phyloP scores from a whole-genome alignment of 2,797 vertebrate genomes.

The Hoplostethus atlanticus region DNA sequence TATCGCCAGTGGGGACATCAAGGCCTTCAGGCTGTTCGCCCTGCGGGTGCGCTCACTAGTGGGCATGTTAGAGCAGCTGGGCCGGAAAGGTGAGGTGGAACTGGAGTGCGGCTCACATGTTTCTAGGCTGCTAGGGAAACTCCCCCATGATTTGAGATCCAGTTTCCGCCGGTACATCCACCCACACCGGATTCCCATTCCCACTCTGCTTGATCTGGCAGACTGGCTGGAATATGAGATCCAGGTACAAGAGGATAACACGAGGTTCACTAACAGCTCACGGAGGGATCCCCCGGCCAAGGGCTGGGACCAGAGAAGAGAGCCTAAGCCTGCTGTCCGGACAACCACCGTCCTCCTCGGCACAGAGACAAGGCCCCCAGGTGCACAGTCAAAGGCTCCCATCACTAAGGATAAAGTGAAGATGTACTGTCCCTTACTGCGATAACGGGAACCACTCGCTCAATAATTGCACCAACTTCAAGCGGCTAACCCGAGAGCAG shows the following conservation, averaged over 20 bases:
- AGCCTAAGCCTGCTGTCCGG: not conserved
- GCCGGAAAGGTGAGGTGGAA: no score
- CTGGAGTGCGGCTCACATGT: no score
- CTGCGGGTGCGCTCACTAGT: no score
- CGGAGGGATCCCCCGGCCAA: not conserved
- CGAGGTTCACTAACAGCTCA: not conserved
- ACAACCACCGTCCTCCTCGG: not conserved
- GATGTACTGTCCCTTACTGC: constrained; percentile 7
- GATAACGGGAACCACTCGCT: not conserved
- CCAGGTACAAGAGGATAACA: constrained; percentile 5
- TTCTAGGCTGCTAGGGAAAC: no score
- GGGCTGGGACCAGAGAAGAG: not conserved
- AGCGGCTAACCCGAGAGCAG: not conserved
- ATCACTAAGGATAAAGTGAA: not conserved
- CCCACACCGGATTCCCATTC: not conserved
- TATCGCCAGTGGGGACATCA: no score
- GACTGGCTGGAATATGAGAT: constrained; percentile 9
- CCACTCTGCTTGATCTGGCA: constrained; percentile 9
- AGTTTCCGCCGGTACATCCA: no score
- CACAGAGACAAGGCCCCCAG: not conserved
- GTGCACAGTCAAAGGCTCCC: not conserved
- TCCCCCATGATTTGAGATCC: no score
- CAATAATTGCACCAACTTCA: not conserved
- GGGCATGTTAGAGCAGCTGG: no score
- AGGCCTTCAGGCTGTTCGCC: no score